Evolutionary conservation across 1,140 invertebrate genomes (phyloP), one percentile per base, ranked within the genome.

Genomic region (Drosophila kanapiae): DNA sequence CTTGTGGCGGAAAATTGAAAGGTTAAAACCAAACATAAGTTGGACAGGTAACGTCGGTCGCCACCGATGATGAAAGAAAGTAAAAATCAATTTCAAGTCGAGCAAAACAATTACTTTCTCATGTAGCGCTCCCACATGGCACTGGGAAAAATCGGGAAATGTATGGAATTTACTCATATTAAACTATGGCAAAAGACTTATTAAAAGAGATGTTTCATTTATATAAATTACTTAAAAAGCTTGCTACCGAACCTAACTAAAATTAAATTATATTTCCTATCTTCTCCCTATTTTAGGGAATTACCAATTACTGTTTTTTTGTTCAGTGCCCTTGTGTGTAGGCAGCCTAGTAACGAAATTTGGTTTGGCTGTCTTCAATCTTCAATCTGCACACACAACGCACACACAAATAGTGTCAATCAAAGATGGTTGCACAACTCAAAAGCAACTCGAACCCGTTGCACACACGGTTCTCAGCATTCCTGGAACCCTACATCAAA

Each of bases 31-130:
- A 83, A 80, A 88, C 77, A 87, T 83, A 75, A 58, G 57, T 59
- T 38, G 29, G 54, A 78, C 75, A 59, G 70, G 70, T 65, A 75
- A 58, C 45, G 53, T 35, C 71, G 42, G 67, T 75, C 57, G 68
- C 59, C 49, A 51, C 29, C 68, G 84, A 80, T 83, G 84, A 87
- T 83, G 68, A 87, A 83, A 80, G 84, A 82, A 86, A 84, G 84
- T 84, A 88, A 88, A 87, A 87, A 87, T 87, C 84, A 87, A 87
- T 88, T 87, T 80, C 58, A 80, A 88, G 53, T 87, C 80, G 80
- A 78, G 84, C 84, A 88, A 80, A 88, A 87, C 84, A 88, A 87
- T 87, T 88, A 87, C 84, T 83, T 84, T 88, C 84, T 77, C 77
- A 84, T 84, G 64, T 62, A 47, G 57, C 13, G 38, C 31, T 53